Conservation (phyloP, 2,888 invertebrate genomes). For the Blastobasis lacticolella region DNA sequence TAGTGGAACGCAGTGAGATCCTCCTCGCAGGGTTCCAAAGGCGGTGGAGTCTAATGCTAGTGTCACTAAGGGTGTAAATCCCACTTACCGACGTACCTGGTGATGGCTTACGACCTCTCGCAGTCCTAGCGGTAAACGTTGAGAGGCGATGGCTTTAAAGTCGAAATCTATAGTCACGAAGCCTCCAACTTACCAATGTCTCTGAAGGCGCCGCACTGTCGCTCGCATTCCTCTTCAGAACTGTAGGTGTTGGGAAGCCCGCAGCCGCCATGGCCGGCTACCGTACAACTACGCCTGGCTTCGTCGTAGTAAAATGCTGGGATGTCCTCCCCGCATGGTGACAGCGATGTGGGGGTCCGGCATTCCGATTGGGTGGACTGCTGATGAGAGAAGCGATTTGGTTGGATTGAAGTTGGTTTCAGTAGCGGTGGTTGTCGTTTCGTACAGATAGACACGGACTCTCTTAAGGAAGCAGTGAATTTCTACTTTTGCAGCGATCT, state of each 20-base stretch:
- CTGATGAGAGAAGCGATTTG: neutral
- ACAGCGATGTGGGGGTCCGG: slow-evolving; percentile 75
- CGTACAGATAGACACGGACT: neutral
- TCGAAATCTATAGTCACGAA: neutral
- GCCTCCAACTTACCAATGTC: slow-evolving; percentile 73
- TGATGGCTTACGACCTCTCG: no score
- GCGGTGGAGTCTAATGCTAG: slow-evolving; percentile 65
- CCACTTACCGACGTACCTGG: no score
- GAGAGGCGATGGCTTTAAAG: no score
- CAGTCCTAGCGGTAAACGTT: no score
- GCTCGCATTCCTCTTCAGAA: slow-evolving; percentile 83
- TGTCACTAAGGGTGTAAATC: no score
- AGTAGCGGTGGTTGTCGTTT: neutral
- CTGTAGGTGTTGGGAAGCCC: slow-evolving; percentile 82
- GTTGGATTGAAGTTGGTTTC: neutral
- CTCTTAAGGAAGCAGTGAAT: no score
- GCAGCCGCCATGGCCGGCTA: slow-evolving; percentile 70
- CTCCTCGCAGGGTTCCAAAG: slow-evolving; percentile 80
- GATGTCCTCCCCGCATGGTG: slow-evolving; percentile 78
- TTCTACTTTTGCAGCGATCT: no score
- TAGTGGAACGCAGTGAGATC: slow-evolving; percentile 82
- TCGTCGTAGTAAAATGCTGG: slow-evolving; percentile 85
- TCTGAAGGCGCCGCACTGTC: slow-evolving; percentile 82
- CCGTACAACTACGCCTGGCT: slow-evolving; percentile 68
- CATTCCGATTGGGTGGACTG: slow-evolving; percentile 59